A percentile compares a stretch with the other conserved stretches of the same genome.
Evolutionary conservation across 2,888 invertebrate genomes (phyloP).

Genomic region (Nephrotoma guestfalica): DNA sequence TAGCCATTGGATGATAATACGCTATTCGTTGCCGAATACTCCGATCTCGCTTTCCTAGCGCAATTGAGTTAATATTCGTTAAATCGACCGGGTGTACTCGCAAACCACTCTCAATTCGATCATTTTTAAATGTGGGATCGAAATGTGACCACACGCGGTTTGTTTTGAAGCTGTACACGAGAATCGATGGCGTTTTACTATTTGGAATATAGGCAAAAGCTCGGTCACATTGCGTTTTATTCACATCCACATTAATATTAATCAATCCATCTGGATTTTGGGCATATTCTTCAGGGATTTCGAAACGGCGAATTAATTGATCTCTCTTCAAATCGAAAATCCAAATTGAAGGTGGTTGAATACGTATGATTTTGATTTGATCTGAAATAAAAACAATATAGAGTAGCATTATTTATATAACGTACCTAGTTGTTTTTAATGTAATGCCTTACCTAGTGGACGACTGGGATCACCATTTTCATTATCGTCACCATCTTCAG

Average conservation of each 20-base stretch:
- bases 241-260: conserved; percentile 52
- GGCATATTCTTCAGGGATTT: conserved; percentile 28
- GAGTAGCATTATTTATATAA: not conserved
- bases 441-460: not conserved
- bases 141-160: not conserved
- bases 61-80: conserved; percentile 15
- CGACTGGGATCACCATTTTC: not conserved
- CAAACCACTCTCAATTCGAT: not conserved
- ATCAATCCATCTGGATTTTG: conserved; percentile 34
- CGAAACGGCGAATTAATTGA: conserved; percentile 39
- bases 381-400: not conserved
- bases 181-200: conserved; percentile 2
- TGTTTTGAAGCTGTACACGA: not conserved
- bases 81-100: not conserved
- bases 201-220: conserved; percentile 56
- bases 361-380: not conserved
- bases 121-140: not conserved
- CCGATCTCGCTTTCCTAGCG: conserved; percentile 36
- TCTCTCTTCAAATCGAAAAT: conserved; percentile 52
- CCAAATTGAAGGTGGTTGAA: conserved; percentile 47
- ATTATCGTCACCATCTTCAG: not conserved
- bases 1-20: conserved; percentile 58
- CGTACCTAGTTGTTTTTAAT: not conserved
- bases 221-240: conserved; percentile 38
- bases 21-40: conserved; percentile 42